Evolutionary conservation across 2,888 invertebrate species (phyloP), one percentile per base, ranked within the genome.

Genomic region (Trypoxylon attenuatum): DNA sequence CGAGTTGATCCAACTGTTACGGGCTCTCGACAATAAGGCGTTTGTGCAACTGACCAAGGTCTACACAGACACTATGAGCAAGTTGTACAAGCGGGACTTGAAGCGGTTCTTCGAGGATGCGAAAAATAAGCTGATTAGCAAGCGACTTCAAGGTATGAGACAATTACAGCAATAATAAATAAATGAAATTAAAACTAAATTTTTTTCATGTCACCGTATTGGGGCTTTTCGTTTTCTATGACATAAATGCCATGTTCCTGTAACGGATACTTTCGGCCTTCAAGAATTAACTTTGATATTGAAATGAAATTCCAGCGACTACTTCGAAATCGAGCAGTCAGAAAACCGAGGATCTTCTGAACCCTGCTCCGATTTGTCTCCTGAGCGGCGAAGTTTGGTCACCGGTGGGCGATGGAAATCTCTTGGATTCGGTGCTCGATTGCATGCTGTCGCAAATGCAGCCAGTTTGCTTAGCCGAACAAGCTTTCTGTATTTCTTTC

Each of bases 401-500:
- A n/a, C 83, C 82, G 10, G 84, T 85, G 61, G 84, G 84, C 8
- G 87, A 87, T 71, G 87, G 85, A 15, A 77, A 79, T 60, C 77
- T 86, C 23, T 69, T 87, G 10, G 93, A 94, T 83, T 89, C 93
- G 63, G 89, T 95, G 50, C 88, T 96, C 59, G 96, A 96, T 84
- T 92, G 94, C 87, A 94, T 97, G 52, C 89, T 99, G 60, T 94
- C 94, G 13, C 94, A 96, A 83, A 89, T 98, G 69, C 97, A 97
- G 84, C 94, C 95, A 2, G 92, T 97, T 55, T 97, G 98, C 84
- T 90, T 97, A 71, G 94, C 95, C 19, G 99, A 99, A 87, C 98
- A 98, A 88, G 94, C 96, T 75, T 99, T 99, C 88, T 98, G 97
- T 85, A 92, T 95, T 15, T 90, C 92, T 65, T 99, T 98, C 89